phyloP scores from a whole-genome alignment of 2,888 invertebrate species.

The Sphinx pinastri region DNA sequence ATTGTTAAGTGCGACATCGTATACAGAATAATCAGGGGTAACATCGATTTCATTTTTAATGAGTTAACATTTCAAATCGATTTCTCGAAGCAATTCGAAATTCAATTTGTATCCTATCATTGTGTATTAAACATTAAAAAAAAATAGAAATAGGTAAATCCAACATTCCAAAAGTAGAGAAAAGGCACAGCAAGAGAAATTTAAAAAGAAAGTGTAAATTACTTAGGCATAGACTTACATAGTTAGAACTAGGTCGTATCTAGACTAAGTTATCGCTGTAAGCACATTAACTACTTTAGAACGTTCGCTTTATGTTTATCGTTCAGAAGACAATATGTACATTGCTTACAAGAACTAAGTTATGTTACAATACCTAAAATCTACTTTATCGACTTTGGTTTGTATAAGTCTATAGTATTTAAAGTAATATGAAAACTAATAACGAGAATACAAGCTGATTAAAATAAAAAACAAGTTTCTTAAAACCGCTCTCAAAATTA shows the following conservation, averaged over 20 bases:
- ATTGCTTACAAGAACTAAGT: conserved; percentile 32
- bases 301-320: conserved; percentile 73
- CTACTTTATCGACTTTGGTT: not conserved
- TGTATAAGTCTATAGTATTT: not conserved
- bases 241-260: conserved; percentile 10
- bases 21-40: not conserved
- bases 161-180: conserved; percentile 18
- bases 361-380: not conserved
- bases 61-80: not conserved
- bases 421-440: not conserved
- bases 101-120: not conserved
- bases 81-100: not conserved
- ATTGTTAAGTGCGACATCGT: not conserved
- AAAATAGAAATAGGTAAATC: conserved; percentile 6
- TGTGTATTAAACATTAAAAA: conserved; percentile 6
- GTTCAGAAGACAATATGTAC: conserved; percentile 48
- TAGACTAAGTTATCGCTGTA: conserved; percentile 39
- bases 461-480: not conserved
- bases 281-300: conserved; percentile 80
- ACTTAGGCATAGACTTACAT: conserved; percentile 4
- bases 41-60: not conserved
- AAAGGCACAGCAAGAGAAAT: conserved; percentile 22
- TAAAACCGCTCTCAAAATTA: not conserved
- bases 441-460: not conserved
- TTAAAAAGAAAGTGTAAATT: conserved; percentile 1